Evolutionary conservation across 2,888 invertebrate species (phyloP).

Genomic region (Chrysopilus asiliformis): DNA sequence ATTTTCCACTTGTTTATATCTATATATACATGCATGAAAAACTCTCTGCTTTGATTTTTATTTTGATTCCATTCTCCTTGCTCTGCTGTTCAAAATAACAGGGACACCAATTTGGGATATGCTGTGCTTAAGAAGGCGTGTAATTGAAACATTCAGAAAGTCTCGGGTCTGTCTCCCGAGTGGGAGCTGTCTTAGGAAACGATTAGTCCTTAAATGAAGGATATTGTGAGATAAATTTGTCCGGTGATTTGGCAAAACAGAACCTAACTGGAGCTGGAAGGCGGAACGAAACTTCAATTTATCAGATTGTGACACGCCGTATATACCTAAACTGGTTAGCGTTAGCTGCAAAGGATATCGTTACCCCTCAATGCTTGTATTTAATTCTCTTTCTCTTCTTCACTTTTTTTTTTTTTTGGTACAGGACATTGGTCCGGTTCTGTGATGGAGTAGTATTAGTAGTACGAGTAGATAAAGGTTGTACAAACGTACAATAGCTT

Average conservation of each 20-base stretch:
- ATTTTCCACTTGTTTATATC: no score
- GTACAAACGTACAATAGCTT: no score
- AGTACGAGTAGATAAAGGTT: no score
- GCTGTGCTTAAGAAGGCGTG: conserved; percentile 39
- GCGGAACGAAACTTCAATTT: conserved; percentile 12
- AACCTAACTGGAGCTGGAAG: conserved; percentile 1
- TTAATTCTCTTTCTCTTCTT: no score
- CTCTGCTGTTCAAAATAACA: no score
- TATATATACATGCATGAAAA: no score
- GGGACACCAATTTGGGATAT: conserved; percentile 21
- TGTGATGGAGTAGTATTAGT: no score
- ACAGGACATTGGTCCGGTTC: no score
- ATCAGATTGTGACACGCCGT: conserved; percentile 15
- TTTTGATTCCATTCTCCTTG: no score
- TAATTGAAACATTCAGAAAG: conserved; percentile 39
- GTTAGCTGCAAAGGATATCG: neutral
- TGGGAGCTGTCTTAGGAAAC: conserved; percentile 14
- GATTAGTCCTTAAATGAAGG: conserved; percentile 17
- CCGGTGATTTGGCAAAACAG: conserved; percentile 17
- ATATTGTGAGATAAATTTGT: conserved; percentile 18
- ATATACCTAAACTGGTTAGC: neutral
- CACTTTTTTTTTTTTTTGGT: no score
- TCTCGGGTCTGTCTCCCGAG: neutral
- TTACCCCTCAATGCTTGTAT: no score
- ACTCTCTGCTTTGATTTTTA: no score